Base-by-base conservation (phyloP, 2,113 vertebrate species). In the Grantiella picta region DNA sequence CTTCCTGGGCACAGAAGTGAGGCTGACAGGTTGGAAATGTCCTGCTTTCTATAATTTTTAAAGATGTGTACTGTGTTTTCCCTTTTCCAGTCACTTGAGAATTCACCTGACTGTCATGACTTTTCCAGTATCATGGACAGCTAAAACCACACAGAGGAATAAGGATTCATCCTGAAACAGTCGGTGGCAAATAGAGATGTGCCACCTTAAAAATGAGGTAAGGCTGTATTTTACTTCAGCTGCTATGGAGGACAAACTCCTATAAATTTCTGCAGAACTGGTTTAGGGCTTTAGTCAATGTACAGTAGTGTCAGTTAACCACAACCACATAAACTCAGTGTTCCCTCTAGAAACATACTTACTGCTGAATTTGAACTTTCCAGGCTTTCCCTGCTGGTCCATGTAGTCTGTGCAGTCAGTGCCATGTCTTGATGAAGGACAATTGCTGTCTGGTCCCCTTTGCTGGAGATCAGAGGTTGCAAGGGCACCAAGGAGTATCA, bases 341-440 rank as follows among this genome's bases (percentile, higher is more conserved):
- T 5, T 52, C 20, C 7, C 27, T 40, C 29, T 38, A 20, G 52
- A 40, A 73, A 49, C 4, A 36, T 14, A 10, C 3, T 40, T 22
- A 15, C 7, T 65, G 25, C 6, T 45, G n/a, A 23, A 25, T 53
- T 59, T 75, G 35, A 52, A 33, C 52, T 81, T 2, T 1, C 21
- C 15, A 38, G 28, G 31, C 7, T 81, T 91, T 44, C 6, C 5
- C 8, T 59, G 7, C 23, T 63, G 27, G 29, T 45, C 24, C 1
- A 2, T 0, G 2, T 14, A 60, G 28, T 47, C 33, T 4, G 1
- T 42, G 11, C 0, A 3, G 21, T 1, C 18, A 80, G 38, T 0
- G 2, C 13, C 0, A 0, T 42, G 18, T 38, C 56, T 56, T 6
- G 4, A 11, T 0, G 1, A 9, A 40, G 61, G 23, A 20, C 0